Evolutionary conservation across 2,888 invertebrate genomes (phyloP), one percentile per base, ranked within the genome.

Genomic region (Hydriomena furcata): DNA sequence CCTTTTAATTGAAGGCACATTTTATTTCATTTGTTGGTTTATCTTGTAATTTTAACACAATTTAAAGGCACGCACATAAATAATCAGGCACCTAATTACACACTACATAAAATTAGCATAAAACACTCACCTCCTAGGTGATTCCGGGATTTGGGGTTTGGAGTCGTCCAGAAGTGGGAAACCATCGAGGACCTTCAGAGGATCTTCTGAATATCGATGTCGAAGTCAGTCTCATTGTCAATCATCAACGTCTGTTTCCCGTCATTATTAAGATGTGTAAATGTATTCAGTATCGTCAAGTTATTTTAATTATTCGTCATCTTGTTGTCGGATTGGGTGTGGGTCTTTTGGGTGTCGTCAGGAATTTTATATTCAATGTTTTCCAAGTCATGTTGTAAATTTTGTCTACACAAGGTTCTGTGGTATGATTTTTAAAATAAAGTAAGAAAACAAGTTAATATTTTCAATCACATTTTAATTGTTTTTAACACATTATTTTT

Each of bases 401-500:
- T 34, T 34, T 34, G 20, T 20, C 27, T 17, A 13, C 5, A 27
- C 8, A 27, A 37, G 13, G 24, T 34, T 1, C 2, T 20, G 20
- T 20, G 3, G 17, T 12, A 17, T 17, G 2, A 2, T 28, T 28
- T 7, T 17, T n/a, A n/a, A 4, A 7, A 7, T 8, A 32, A 10
- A n/a, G 17, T 7, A 28, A 50, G 44, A 51, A 61, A 59, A 66
- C 58, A 24, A 40, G 40, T 48, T 35, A 21, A 55, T 51, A 46
- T 61, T 67, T 70, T 72, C 70, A 63, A 52, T 62, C 69, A 66
- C 71, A 62, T 68, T 80, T 17, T 86, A 84, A 84, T 79, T 84
- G 67, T 75, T 76, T n/a, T 82, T 75, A 77, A 79, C 71, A 79
- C 70, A 81, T 81, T 82, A 83, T 80, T 86, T 83, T 83, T 86